Evolutionary conservation across 2,797 vertebrate species (phyloP).

Genomic region (Esox masquinongy): DNA sequence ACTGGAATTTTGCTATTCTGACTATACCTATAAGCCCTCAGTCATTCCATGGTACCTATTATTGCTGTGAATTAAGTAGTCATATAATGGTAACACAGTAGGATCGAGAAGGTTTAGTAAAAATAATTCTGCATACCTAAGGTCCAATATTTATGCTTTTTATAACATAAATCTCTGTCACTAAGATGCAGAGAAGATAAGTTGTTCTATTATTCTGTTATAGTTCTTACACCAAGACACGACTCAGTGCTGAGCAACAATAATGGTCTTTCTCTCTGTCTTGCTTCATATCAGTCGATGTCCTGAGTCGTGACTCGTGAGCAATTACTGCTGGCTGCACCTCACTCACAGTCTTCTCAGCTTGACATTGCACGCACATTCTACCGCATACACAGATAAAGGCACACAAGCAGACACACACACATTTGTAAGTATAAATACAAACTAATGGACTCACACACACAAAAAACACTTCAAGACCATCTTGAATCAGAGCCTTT

Average conservation of each 20-base stretch:
- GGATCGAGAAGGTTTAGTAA: background rate
- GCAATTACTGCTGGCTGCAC: conserved; percentile 6
- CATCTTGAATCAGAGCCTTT: conserved; percentile 1
- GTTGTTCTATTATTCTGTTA: background rate
- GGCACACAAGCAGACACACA: background rate
- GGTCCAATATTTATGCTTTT: background rate
- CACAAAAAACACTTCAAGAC: conserved; percentile 3
- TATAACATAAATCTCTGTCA: background rate
- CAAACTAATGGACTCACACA: background rate
- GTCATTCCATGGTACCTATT: too few relatives aligned
- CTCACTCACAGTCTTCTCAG: background rate
- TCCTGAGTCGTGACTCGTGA: conserved; percentile 13
- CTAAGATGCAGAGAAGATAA: background rate
- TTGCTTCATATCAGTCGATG: background rate
- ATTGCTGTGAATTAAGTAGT: too few relatives aligned
- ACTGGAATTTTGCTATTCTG: too few relatives aligned
- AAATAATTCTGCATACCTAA: background rate
- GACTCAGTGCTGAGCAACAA: conserved; percentile 25
- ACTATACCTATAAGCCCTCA: too few relatives aligned
- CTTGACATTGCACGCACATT: background rate
- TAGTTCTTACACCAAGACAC: conserved; percentile 43
- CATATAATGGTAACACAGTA: background rate
- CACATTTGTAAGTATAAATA: background rate
- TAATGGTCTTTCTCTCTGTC: conserved; percentile 16
- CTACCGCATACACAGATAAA: background rate